A percentile compares a stretch with the other conserved stretches of the same genome.
Evolutionary conservation across 2,888 invertebrate species (phyloP).

Genomic region (Melolontha melolontha): DNA sequence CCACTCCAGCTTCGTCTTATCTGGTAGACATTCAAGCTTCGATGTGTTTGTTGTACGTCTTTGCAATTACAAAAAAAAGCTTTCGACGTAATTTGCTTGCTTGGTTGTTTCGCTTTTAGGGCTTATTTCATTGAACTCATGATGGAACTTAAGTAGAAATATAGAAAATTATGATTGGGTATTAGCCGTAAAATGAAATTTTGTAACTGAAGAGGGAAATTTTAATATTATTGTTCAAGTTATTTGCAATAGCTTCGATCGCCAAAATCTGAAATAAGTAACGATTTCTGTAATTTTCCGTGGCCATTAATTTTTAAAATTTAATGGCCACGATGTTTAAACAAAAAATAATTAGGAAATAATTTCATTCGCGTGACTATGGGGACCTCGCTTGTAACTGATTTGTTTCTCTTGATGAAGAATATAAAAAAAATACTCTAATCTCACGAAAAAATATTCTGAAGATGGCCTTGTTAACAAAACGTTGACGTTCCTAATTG

Average conservation of each 20-base stretch:
- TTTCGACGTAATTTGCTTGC: constrained; percentile 19
- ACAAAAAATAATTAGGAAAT: background rate
- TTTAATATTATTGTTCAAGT: too few relatives aligned
- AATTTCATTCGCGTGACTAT: too few relatives aligned
- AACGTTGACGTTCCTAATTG: too few relatives aligned
- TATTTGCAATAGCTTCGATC: too few relatives aligned
- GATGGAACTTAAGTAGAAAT: background rate
- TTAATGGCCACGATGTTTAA: background rate
- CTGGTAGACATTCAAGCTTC: constrained; percentile 11
- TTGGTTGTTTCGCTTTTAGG: background rate
- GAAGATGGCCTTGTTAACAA: too few relatives aligned
- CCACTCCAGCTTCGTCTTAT: constrained; percentile 4
- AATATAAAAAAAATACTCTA: background rate
- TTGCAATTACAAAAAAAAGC: constrained; percentile 2
- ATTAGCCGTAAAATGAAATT: background rate
- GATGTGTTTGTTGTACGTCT: background rate
- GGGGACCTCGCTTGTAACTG: too few relatives aligned
- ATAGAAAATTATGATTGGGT: background rate
- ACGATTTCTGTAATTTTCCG: too few relatives aligned
- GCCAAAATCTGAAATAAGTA: too few relatives aligned
- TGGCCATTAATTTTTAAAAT: too few relatives aligned
- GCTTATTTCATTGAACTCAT: background rate
- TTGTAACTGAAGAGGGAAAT: background rate
- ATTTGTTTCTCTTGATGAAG: too few relatives aligned
- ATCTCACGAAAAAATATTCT: too few relatives aligned